Percentiles rank a stretch among this genome's conserved stretches.
phyloP scores from a whole-genome alignment of 2,888 invertebrate species.

The Drosophila paramelanica region DNA sequence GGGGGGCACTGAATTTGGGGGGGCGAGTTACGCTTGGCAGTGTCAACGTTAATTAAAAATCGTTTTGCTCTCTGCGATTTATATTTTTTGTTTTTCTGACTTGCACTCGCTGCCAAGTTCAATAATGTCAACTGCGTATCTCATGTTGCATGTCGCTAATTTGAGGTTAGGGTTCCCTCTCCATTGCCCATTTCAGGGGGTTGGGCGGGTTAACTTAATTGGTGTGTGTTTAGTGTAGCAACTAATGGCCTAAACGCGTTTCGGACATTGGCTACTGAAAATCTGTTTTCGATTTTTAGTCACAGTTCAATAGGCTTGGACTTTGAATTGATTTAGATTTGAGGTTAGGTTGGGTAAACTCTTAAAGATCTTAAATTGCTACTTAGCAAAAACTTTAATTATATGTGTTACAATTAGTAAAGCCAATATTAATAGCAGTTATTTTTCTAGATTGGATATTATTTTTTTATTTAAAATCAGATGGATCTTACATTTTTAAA shows the following conservation, averaged over 20 bases:
- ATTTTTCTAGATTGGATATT: too few relatives aligned
- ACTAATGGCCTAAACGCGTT: slow-evolving; percentile 41
- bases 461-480: too few relatives aligned
- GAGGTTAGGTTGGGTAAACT: background rate
- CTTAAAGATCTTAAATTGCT: background rate
- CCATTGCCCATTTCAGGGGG: slow-evolving; percentile 2
- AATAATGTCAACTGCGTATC: slow-evolving; percentile 58
- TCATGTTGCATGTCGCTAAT: slow-evolving; percentile 68
- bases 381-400: too few relatives aligned
- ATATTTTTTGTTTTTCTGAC: slow-evolving; percentile 17
- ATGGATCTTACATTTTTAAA: too few relatives aligned
- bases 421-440: too few relatives aligned
- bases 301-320: slow-evolving; percentile 51
- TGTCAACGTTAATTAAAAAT: slow-evolving; percentile 76
- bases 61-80: slow-evolving; percentile 67
- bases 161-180: slow-evolving; percentile 42
- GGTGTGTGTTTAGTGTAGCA: slow-evolving; percentile 58
- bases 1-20: too few relatives aligned
- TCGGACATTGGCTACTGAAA: slow-evolving; percentile 9
- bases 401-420: too few relatives aligned
- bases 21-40: slow-evolving; percentile 50
- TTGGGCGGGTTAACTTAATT: slow-evolving; percentile 29
- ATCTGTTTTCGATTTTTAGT: slow-evolving; percentile 35
- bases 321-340: slow-evolving; percentile 26
- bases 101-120: slow-evolving; percentile 61